phyloP scores from a whole-genome alignment of 2,797 vertebrate species.

The Typhlichthys subterraneus region DNA sequence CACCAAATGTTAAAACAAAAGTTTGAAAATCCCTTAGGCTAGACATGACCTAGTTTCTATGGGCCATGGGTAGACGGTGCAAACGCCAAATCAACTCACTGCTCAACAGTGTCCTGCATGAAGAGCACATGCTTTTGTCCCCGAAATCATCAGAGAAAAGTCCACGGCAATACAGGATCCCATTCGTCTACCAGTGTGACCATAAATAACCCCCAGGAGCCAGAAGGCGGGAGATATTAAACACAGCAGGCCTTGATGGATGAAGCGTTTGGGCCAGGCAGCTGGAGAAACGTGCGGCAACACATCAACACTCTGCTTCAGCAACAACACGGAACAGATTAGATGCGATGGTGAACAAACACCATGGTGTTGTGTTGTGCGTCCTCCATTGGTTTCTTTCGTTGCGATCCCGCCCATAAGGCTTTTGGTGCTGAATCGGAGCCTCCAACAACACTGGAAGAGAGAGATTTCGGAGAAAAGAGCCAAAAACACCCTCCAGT shows the following conservation, averaged over 20 bases:
- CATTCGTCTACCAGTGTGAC: conserved; percentile 13
- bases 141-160: conserved; percentile 3
- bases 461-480: not conserved
- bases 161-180: conserved; percentile 11
- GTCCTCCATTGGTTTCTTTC: conserved; percentile 6
- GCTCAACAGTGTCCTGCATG: not conserved
- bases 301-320: conserved; percentile 13
- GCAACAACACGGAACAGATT: conserved; percentile 35
- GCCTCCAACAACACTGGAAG: conserved; percentile 21
- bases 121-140: not conserved
- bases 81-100: no score
- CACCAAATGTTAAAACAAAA: no score
- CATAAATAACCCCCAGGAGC: conserved; percentile 11
- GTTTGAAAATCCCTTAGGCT: no score
- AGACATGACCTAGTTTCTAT: no score
- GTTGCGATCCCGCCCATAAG: conserved; percentile 7
- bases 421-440: conserved; percentile 17
- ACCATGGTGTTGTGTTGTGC: conserved; percentile 12
- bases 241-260: conserved; percentile 25
- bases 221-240: not conserved
- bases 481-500: conserved; percentile 12
- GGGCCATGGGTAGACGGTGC: no score
- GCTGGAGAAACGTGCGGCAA: not conserved
- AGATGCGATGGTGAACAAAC: conserved; percentile 25
- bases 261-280: conserved; percentile 20